Conservation (phyloP, 1,140 invertebrate genomes). For the Conus ventricosus region DNA sequence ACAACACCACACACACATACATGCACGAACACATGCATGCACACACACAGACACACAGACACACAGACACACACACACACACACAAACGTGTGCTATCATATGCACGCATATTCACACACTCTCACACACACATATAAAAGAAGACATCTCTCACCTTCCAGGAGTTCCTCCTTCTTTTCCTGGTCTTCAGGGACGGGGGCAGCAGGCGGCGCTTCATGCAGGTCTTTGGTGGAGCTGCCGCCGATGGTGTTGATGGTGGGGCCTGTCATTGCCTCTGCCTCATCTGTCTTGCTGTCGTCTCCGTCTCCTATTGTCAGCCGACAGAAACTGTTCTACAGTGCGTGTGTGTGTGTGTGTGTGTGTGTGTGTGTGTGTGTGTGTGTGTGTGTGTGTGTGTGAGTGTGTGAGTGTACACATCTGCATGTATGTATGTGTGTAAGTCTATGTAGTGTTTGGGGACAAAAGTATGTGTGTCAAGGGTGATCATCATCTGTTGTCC, state of each 20-base stretch:
- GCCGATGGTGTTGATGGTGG: conserved; percentile 36
- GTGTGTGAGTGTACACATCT: too few relatives aligned
- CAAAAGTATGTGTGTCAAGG: too few relatives aligned
- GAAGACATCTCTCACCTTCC: conserved; percentile 32
- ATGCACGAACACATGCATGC: too few relatives aligned
- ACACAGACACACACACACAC: too few relatives aligned
- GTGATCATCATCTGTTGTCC: not conserved
- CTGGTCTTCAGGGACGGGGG: conserved; percentile 37
- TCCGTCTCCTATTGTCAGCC: not conserved
- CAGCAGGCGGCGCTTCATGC: conserved; percentile 28
- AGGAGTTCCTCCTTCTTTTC: conserved; percentile 49
- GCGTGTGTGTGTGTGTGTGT: too few relatives aligned
- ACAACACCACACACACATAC: too few relatives aligned
- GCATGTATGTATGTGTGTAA: too few relatives aligned
- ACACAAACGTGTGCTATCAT: not conserved
- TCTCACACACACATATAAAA: not conserved
- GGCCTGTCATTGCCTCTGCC: conserved; percentile 44
- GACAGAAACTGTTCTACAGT: too few relatives aligned
- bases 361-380: too few relatives aligned
- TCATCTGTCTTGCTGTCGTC: conserved; percentile 48
- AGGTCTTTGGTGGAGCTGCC: conserved; percentile 16
- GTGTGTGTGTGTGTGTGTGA: too few relatives aligned
- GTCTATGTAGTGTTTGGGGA: too few relatives aligned
- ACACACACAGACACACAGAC: too few relatives aligned
- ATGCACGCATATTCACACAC: not conserved